Evolutionary conservation across 2,888 invertebrate genomes (phyloP).

Genomic region (Apamea monoglypha): DNA sequence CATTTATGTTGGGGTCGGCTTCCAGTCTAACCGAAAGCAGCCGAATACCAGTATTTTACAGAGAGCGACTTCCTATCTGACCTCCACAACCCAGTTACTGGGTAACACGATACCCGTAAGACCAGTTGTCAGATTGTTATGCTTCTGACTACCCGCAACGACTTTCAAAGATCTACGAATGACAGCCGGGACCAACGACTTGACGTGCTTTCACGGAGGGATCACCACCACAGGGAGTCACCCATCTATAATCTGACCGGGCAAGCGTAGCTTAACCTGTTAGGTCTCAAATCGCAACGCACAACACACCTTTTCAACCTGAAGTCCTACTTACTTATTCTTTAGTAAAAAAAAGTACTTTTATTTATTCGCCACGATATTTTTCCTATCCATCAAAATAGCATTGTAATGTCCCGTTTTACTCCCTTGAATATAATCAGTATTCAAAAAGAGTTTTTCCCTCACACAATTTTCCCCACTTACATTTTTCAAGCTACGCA

Average conservation of each 20-base stretch:
- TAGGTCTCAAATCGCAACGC: background rate
- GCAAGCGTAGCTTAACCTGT: background rate
- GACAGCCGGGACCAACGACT: too few relatives aligned
- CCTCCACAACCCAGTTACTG: background rate
- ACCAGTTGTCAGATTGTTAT: too few relatives aligned
- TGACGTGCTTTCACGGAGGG: too few relatives aligned
- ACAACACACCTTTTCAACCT: background rate
- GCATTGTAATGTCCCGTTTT: background rate
- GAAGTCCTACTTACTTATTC: background rate
- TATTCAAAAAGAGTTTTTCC: conserved; percentile 9
- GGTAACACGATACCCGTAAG: background rate
- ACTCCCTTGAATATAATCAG: background rate
- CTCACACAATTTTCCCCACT: conserved; percentile 10
- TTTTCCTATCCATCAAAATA: background rate
- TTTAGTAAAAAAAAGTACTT: background rate
- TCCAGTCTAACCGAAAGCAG: background rate
- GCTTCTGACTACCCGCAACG: too few relatives aligned
- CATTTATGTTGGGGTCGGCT: background rate
- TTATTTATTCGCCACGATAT: background rate
- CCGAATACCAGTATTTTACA: background rate
- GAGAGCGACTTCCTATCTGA: background rate
- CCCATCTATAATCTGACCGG: too few relatives aligned
- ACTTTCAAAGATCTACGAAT: too few relatives aligned
- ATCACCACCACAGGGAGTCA: too few relatives aligned
- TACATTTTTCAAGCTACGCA: conserved; percentile 40